Evolutionary conservation across 92 coral and sea anemone species (phyloP), one percentile per base, ranked within the genome.

Genomic region (Phymanthus crucifer): DNA sequence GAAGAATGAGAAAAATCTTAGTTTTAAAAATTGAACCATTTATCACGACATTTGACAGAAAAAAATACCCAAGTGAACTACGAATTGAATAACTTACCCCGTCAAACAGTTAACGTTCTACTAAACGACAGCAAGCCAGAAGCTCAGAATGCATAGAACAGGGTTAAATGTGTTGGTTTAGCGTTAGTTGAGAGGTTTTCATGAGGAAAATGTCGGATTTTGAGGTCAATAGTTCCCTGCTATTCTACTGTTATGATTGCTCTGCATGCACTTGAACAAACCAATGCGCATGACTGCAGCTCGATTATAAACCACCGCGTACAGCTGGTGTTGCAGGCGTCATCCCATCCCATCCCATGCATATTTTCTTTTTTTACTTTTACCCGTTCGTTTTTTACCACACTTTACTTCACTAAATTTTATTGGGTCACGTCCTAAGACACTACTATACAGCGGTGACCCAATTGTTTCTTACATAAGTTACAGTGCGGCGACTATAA

Each of bases 231-330:
- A 77, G 31, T 61, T 46, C 26, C 72, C 68, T 33, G 31, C 47
- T 34, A 77, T 32, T 38, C 13, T 64, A 37, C 72, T 33, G 43
- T 77, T 77, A 23, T 61, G 38, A 37, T 74, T 77, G 21, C 72
- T 64, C 61, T 61, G 1, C 56, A 37, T 26, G 72, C 38, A 24
- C 68, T 64, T 50, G 23, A 35, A 27, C 64, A 27, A 35, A 17
- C 40, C 21, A 74, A 26, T 65, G 81, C 81, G 81, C 81, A 77
- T 77, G 81, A 11, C 54, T 32, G 21, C n/a, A n/a, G n/a, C n/a
- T n/a, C n/a, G n/a, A n/a, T n/a, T n/a, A n/a, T n/a, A n/a, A n/a
- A n/a, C 72, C 19, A 18, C 68, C 68, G 68, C 68, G 34, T 61
- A 61, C 68, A 3, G 16, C 35, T 1, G 12, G 7, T 13, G 68